These are phyloP conservation scores for Galaxea fascicularis DNA, from an alignment of 92 coral and sea anemone genomes.

Conservation along the genomic window DNA sequence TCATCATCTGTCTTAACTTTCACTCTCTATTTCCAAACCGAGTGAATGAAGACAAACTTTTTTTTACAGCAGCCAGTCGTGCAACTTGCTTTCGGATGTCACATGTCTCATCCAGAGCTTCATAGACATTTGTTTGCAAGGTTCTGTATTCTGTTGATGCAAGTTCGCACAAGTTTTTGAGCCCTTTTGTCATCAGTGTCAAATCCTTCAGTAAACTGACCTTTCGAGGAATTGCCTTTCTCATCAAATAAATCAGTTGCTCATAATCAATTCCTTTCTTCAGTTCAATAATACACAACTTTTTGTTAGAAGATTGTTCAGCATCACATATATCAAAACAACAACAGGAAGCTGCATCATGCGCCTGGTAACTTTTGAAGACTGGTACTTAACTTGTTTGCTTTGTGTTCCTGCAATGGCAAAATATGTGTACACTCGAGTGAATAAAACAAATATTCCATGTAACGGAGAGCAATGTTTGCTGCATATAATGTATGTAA, in stretches of 20 bases:
- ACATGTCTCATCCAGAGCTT: background rate
- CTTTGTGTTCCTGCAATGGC: no score
- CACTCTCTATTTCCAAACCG: background rate
- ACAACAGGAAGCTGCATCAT: background rate
- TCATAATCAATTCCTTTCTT: background rate
- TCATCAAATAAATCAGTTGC: background rate
- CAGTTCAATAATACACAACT: background rate
- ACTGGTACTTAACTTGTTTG: background rate
- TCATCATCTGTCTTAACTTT: background rate
- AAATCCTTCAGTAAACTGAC: background rate
- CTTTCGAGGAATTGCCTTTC: background rate
- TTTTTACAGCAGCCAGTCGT: background rate
- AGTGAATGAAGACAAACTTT: background rate
- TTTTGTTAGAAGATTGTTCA: background rate
- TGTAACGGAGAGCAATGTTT: no score
- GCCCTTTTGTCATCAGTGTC: slow-evolving; percentile 18
- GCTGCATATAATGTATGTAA: no score
- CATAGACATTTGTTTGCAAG: background rate
- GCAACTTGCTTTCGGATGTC: background rate
- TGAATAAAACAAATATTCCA: no score
- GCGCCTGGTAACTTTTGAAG: background rate
- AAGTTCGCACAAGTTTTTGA: background rate
- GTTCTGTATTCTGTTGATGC: background rate
- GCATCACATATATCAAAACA: background rate
- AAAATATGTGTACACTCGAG: no score